Evolutionary conservation across 2,888 invertebrate genomes (phyloP).

Genomic region (Alloscopus bannaensis): DNA sequence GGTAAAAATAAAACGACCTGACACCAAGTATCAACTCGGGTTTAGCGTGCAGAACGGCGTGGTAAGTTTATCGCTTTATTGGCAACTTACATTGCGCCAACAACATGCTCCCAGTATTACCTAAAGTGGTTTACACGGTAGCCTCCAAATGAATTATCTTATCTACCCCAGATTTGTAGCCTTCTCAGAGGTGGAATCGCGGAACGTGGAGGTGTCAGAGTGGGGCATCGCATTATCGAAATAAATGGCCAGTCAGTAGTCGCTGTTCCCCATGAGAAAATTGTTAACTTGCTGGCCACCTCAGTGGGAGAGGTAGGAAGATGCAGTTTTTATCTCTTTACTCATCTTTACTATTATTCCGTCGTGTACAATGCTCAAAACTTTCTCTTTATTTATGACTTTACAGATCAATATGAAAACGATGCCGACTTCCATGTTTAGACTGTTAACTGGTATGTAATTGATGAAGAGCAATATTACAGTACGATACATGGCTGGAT

Average conservation of each 20-base stretch:
- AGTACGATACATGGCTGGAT: too few relatives aligned
- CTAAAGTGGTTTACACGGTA: background rate
- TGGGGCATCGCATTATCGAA: slow-evolving; percentile 99
- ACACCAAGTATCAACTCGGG: slow-evolving; percentile 99
- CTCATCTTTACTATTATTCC: background rate
- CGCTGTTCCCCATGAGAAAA: slow-evolving; percentile 99
- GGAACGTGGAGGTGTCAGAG: slow-evolving; percentile 98
- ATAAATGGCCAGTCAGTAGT: slow-evolving; percentile 99
- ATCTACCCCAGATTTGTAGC: slow-evolving; percentile 91
- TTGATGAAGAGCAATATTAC: too few relatives aligned
- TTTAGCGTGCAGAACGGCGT: slow-evolving; percentile 99
- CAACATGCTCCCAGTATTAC: background rate
- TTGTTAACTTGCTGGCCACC: slow-evolving; percentile 98
- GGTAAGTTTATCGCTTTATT: slow-evolving; percentile 78
- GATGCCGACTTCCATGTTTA: slow-evolving; percentile 99
- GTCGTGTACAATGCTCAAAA: background rate
- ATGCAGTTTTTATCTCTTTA: background rate
- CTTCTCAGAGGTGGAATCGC: slow-evolving; percentile 98
- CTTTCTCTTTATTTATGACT: slow-evolving; percentile 31
- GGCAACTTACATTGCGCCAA: background rate
- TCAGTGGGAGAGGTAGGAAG: slow-evolving; percentile 96
- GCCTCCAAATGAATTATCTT: background rate
- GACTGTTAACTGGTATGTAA: slow-evolving; percentile 98
- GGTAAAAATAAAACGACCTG: slow-evolving; percentile 98
- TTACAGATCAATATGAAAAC: slow-evolving; percentile 99